Conservation (phyloP, 2,113 vertebrate species). For the Cheirogaleus medius region DNA sequence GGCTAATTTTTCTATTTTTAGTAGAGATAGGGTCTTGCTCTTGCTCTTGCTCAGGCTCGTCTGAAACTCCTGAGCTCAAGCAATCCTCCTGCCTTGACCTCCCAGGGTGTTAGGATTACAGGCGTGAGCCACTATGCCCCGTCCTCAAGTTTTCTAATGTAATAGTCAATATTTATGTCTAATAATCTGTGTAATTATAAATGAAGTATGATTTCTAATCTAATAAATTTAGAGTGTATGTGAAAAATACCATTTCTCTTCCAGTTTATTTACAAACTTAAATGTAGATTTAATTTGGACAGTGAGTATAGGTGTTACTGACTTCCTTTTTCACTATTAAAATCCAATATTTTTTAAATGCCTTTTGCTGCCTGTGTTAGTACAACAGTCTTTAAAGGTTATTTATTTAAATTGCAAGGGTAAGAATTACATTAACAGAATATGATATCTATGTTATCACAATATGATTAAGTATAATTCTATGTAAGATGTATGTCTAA, state of each 20-base stretch:
- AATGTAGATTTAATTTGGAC: not conserved
- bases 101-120: too few relatives aligned
- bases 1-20: too few relatives aligned
- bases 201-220: not conserved
- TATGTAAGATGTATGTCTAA: not conserved
- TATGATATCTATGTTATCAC: not conserved
- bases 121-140: too few relatives aligned
- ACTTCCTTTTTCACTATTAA: not conserved
- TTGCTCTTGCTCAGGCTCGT: too few relatives aligned
- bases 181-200: not conserved
- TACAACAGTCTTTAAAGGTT: not conserved
- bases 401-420: slow-evolving; percentile 38
- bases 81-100: too few relatives aligned
- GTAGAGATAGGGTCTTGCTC: too few relatives aligned
- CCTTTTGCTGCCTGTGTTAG: slow-evolving; percentile 23
- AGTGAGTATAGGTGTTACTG: not conserved
- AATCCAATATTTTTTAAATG: not conserved
- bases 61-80: too few relatives aligned
- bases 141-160: not conserved
- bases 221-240: not conserved
- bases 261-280: not conserved
- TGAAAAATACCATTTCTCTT: not conserved
- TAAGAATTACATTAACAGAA: not conserved
- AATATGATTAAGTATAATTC: slow-evolving; percentile 20
- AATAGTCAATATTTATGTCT: not conserved